Evolutionary conservation across 2,113 vertebrate genomes (phyloP).

Genomic region (Eira barbara): DNA sequence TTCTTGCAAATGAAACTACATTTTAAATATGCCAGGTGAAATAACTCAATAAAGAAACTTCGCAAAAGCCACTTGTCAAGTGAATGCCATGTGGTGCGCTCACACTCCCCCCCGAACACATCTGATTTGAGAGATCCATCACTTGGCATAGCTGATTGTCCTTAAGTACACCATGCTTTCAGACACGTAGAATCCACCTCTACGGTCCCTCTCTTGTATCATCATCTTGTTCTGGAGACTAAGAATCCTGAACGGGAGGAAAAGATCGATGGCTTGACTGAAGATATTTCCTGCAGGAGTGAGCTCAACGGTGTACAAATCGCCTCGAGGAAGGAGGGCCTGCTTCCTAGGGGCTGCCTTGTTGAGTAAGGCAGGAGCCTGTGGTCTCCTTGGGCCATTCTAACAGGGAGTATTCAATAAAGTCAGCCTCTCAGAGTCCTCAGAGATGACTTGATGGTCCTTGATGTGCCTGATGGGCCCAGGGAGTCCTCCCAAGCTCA

Average conservation of each 20-base stretch:
- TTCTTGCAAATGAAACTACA: constrained; percentile 2
- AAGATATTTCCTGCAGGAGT: constrained; percentile 60
- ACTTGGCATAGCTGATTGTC: background rate
- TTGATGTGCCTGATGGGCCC: background rate
- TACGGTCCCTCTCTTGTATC: background rate
- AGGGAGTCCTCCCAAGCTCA: background rate
- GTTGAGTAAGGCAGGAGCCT: constrained; percentile 50
- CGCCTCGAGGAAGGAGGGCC: constrained; percentile 58
- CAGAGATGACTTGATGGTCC: background rate
- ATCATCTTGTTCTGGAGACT: constrained; percentile 60
- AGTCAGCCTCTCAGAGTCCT: background rate
- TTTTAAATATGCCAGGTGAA: background rate
- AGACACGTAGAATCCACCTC: background rate
- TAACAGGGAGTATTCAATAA: background rate
- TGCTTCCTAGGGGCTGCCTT: constrained; percentile 43
- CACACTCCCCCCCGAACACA: background rate
- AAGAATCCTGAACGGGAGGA: constrained; percentile 49
- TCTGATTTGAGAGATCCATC: background rate
- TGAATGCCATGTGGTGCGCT: background rate
- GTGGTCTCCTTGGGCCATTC: background rate
- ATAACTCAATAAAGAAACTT: background rate
- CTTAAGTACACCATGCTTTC: background rate
- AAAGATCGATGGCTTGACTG: constrained; percentile 70
- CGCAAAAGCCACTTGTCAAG: background rate
- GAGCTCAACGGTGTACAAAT: constrained; percentile 68